These are phyloP conservation scores for Erpetoichthys calabaricus DNA, from an alignment of 2,797 vertebrate genomes.

Conservation along the genomic window DNA sequence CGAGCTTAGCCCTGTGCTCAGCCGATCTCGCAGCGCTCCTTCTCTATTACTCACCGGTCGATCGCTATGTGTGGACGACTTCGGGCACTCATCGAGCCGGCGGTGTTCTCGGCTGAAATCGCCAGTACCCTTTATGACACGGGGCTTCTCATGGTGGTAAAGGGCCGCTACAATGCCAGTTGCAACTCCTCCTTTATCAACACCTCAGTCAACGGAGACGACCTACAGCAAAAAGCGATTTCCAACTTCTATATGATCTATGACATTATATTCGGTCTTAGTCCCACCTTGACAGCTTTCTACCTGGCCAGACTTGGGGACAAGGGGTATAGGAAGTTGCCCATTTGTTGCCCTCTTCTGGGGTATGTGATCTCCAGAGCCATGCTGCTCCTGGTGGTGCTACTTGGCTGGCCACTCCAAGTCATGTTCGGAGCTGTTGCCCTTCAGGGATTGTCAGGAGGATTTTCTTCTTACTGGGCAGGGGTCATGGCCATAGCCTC, in stretches of 20 bases:
- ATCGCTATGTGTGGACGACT: too few species aligned
- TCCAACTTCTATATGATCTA: conserved; percentile 78
- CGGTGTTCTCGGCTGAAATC: conserved; percentile 61
- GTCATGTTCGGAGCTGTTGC: conserved; percentile 63
- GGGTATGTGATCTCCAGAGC: conserved; percentile 65
- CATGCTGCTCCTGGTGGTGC: conserved; percentile 58
- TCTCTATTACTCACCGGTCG: too few species aligned
- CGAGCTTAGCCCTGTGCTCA: too few species aligned
- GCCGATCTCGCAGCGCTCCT: too few species aligned
- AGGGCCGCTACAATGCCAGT: conserved; percentile 45
- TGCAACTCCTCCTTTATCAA: conserved; percentile 10
- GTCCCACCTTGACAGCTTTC: conserved; percentile 63
- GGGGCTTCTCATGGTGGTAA: conserved; percentile 65
- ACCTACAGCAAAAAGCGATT: conserved; percentile 58
- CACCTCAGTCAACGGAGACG: conserved; percentile 21
- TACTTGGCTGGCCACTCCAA: conserved; percentile 51
- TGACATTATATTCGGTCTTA: conserved; percentile 56
- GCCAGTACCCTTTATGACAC: conserved; percentile 73
- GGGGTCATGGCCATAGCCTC: conserved; percentile 73
- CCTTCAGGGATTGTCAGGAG: conserved; percentile 63
- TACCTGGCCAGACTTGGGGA: conserved; percentile 64
- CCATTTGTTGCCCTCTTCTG: conserved; percentile 55
- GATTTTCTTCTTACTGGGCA: conserved; percentile 69
- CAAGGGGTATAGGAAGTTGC: conserved; percentile 56
- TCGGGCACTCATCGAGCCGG: conserved; percentile 43